Conservation (phyloP, 2,113 vertebrate genomes). For the Paramormyrops kingsleyae region DNA sequence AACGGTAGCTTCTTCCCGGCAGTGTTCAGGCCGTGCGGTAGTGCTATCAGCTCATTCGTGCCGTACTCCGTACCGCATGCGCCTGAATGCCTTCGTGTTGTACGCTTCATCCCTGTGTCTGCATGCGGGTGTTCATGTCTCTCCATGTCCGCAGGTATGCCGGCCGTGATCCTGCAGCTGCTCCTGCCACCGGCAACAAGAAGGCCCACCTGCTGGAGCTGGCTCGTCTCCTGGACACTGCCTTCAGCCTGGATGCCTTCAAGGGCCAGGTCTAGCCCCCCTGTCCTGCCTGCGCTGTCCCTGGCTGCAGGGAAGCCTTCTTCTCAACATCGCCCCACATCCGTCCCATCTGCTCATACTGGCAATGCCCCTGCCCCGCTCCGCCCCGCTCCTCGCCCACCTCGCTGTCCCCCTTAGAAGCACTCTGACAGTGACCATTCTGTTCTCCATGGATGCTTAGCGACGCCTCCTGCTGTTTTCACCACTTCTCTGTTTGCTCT, state of each 20-base stretch:
- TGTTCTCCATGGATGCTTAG: neutral
- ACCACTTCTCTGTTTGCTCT: neutral
- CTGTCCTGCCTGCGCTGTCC: conserved; percentile 22
- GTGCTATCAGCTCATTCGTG: neutral
- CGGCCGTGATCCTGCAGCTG: conserved; percentile 78
- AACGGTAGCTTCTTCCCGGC: neutral
- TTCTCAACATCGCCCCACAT: conserved; percentile 5
- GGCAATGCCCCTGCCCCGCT: neutral
- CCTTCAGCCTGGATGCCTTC: conserved; percentile 81
- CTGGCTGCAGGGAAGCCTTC: neutral
- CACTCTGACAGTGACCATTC: neutral
- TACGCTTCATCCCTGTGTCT: neutral
- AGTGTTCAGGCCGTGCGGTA: neutral
- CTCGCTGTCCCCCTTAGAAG: neutral
- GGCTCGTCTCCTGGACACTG: conserved; percentile 77
- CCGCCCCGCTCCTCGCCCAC: neutral
- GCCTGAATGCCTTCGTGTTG: neutral
- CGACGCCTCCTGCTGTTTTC: neutral
- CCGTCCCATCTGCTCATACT: conserved; percentile 24
- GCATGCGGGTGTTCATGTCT: conserved; percentile 12
- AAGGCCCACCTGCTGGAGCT: conserved; percentile 83
- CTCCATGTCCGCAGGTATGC: conserved; percentile 69
- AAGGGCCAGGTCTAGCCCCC: conserved; percentile 65
- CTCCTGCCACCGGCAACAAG: conserved; percentile 95
- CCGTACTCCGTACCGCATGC: neutral